Evolutionary conservation across 2,797 vertebrate genomes (phyloP), one percentile per base, ranked within the genome.

Genomic region (Glossophaga mutica): DNA sequence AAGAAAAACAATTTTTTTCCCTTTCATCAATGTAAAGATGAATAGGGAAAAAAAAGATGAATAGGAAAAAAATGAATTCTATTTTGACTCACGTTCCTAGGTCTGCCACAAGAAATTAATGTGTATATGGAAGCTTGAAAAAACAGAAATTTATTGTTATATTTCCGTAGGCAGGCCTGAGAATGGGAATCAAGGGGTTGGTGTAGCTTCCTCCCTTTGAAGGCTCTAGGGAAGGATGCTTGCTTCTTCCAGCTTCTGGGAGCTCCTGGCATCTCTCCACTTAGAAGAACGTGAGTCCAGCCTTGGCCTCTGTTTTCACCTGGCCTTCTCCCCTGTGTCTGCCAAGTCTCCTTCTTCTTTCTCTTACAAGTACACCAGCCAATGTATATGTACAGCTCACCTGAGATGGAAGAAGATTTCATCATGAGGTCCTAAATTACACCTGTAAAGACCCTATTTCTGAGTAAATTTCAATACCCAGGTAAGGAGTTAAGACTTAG

Each of bases 261-360:
- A 34, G 10, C 29, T 29, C 37, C 12, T 2, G 18, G 46, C 3
- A 9, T 52, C 32, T 32, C 11, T 44, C 62, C 22, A 26, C 18
- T 26, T 16, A 52, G 9, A 8, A 55, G 24, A 42, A 3, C 0
- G 0, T 14, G 15, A 57, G 15, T 65, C 19, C 3, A 48, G 2
- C 2, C 55, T 29, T 15, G 62, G 6, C 1, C 14, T 62, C 8
- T 2, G 6, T 16, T 19, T 65, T 16, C 11, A 9, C 16, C 6
- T 4, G 24, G 9, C 3, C 57, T 57, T 48, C 16, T 42, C 16
- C 24, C 15, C 21, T n/a, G 8, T 9, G 3, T 16, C 29, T 74
- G 16, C 81, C 22, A 2, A 68, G 29, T 34, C 26, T 59, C 8
- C 26, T 2, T 87, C 16, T 42, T 48, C 15, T 48, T 42, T 84